phyloP scores from a whole-genome alignment of 2,888 invertebrate species.

The Ochropleura plecta region DNA sequence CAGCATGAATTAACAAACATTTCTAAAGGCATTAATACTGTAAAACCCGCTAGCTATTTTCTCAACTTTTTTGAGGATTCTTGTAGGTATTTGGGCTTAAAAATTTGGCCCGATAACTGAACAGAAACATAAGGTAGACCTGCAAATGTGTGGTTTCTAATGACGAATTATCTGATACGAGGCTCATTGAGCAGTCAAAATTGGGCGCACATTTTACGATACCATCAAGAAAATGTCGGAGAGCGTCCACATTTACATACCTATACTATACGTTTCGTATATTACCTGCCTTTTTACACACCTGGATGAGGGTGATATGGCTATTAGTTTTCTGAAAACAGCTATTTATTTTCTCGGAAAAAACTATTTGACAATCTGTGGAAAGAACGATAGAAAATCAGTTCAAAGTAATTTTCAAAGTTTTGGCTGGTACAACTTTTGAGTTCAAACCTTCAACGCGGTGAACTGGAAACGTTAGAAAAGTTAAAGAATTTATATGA shows the following conservation, averaged over 20 bases:
- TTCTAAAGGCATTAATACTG: slow-evolving; percentile 1
- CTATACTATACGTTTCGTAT: background rate
- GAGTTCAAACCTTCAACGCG: background rate
- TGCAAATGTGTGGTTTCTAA: background rate
- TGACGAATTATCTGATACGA: background rate
- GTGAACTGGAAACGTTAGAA: slow-evolving; percentile 9
- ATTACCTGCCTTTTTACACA: background rate
- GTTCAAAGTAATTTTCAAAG: slow-evolving; percentile 11
- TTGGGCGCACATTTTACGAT: background rate
- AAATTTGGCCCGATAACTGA: background rate
- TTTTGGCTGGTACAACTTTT: background rate
- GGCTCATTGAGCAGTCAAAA: background rate
- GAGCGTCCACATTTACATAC: background rate
- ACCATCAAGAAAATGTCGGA: background rate
- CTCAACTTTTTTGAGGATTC: background rate
- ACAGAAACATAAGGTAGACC: too few species aligned
- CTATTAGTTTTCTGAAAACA: background rate
- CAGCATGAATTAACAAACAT: slow-evolving; percentile 26
- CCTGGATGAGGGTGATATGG: too few species aligned
- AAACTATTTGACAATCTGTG: background rate
- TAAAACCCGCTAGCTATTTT: slow-evolving; percentile 21
- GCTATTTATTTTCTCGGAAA: background rate
- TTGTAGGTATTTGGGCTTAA: background rate
- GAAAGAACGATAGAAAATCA: slow-evolving; percentile 7
- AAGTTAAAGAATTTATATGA: slow-evolving; percentile 18